These are phyloP conservation scores for Abscondita cerata DNA, from an alignment of 2,888 invertebrate species.

Conservation along the genomic window DNA sequence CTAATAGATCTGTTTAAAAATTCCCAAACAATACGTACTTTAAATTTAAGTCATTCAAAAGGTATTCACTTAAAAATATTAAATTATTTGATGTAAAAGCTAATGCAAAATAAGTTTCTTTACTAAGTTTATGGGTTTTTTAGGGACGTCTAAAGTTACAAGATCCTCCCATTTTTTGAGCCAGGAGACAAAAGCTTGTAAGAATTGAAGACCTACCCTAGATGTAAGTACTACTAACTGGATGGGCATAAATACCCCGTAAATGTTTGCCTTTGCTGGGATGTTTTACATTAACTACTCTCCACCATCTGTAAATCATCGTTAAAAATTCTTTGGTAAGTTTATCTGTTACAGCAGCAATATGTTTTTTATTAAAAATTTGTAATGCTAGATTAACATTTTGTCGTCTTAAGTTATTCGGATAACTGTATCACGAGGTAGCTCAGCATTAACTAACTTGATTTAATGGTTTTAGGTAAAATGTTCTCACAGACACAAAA, in stretches of 20 bases:
- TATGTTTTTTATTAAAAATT: too few species aligned
- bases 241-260: background rate
- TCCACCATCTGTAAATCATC: background rate
- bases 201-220: background rate
- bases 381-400: too few species aligned
- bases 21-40: conserved; percentile 10
- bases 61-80: background rate
- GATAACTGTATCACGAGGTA: too few species aligned
- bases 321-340: background rate
- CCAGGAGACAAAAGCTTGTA: background rate
- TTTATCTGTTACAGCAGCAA: background rate
- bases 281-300: background rate
- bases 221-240: background rate
- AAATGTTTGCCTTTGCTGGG: background rate
- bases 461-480: too few species aligned
- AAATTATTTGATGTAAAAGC: background rate
- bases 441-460: too few species aligned
- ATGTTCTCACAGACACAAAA: too few species aligned
- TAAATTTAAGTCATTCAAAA: background rate
- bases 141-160: background rate
- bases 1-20: conserved; percentile 9
- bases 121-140: background rate
- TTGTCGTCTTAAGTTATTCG: too few species aligned
- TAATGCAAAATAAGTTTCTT: background rate
- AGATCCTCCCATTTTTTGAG: conserved; percentile 4